phyloP scores from a whole-genome alignment of 2,888 invertebrate species.

The Acronicta leporina region DNA sequence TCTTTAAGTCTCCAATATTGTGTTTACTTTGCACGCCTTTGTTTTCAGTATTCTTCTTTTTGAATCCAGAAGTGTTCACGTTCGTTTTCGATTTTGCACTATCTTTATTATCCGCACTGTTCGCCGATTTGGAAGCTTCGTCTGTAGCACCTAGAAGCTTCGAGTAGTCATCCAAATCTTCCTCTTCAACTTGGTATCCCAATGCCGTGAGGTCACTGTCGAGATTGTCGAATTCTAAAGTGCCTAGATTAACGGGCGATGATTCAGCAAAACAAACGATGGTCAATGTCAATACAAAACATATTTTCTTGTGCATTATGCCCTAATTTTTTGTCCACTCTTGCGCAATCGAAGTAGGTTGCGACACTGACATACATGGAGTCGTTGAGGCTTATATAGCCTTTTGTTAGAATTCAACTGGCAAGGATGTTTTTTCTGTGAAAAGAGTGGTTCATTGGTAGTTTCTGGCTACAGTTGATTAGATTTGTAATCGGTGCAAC shows the following conservation, averaged over 20 bases:
- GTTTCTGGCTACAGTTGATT: constrained; percentile 71
- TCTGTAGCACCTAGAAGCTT: constrained; percentile 67
- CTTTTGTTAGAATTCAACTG: constrained; percentile 69
- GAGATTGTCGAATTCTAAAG: constrained; percentile 73
- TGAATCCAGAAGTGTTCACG: constrained; percentile 66
- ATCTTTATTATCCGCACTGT: constrained; percentile 24
- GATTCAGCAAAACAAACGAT: constrained; percentile 70
- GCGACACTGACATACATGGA: constrained; percentile 88
- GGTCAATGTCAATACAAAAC: constrained; percentile 70
- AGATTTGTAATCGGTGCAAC: constrained; percentile 73
- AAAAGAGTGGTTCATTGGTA: constrained; percentile 63
- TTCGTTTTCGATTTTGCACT: constrained; percentile 60
- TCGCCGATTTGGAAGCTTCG: constrained; percentile 32
- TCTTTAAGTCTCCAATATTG: constrained; percentile 73
- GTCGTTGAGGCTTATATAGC: constrained; percentile 78
- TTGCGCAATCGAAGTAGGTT: constrained; percentile 84
- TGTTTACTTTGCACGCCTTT: constrained; percentile 71
- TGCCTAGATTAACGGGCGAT: constrained; percentile 67
- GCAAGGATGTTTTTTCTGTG: constrained; percentile 78
- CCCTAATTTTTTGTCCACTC: constrained; percentile 67
- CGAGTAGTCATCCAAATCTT: constrained; percentile 73
- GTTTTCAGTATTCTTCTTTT: constrained; percentile 69
- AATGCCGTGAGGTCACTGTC: constrained; percentile 73
- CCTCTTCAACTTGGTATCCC: constrained; percentile 75
- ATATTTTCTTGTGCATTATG: constrained; percentile 74